Percentiles rank a stretch among this genome's conserved stretches.
phyloP scores from a whole-genome alignment of 1,140 invertebrate species.

The Andrena cerasifolii region DNA sequence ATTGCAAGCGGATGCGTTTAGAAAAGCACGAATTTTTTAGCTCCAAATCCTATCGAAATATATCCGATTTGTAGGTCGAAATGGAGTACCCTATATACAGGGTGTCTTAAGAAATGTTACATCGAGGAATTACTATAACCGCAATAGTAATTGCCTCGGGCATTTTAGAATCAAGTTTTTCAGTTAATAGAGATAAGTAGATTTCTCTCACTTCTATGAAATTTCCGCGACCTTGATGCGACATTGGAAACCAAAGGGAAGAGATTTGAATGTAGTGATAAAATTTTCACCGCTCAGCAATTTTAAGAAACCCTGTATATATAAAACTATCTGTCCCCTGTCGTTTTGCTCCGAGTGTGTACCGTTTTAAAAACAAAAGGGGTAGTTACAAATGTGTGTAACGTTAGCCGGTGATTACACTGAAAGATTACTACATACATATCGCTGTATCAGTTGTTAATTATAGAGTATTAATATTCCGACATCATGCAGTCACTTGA shows the following conservation, averaged over 20 bases:
- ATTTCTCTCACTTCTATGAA: too few species aligned
- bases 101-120: background rate
- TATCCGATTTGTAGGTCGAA: background rate
- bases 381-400: constrained; percentile 4
- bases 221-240: too few species aligned
- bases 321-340: background rate
- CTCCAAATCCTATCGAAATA: background rate
- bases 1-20: background rate
- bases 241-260: too few species aligned
- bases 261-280: too few species aligned
- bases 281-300: background rate
- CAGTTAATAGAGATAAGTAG: too few species aligned
- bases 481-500: background rate
- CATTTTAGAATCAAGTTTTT: too few species aligned
- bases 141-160: too few species aligned
- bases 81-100: background rate
- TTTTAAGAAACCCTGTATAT: background rate
- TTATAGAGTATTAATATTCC: background rate
- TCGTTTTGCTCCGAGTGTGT: constrained; percentile 22
- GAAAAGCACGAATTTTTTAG: background rate
- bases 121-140: too few species aligned
- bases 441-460: constrained; percentile 12
- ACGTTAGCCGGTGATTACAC: constrained; percentile 27
- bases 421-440: constrained; percentile 16
- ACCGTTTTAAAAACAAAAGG: background rate